Percentiles rank a stretch among this genome's conserved stretches.
Conservation (phyloP, 2,113 vertebrate species). For the Melospiza georgiana region DNA sequence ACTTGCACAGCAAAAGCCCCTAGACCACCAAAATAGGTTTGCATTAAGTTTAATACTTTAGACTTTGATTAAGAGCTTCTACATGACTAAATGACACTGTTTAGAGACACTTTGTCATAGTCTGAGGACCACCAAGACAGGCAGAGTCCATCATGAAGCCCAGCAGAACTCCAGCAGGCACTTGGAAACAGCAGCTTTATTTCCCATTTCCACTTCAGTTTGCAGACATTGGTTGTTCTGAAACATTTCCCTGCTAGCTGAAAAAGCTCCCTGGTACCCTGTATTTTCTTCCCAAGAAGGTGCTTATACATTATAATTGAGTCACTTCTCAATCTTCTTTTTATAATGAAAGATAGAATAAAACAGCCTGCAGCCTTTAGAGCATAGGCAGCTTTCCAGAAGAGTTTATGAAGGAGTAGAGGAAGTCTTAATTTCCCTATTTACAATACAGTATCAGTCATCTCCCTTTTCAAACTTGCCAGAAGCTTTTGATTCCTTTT, state of each 20-base stretch:
- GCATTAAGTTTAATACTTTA: neutral
- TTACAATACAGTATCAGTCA: neutral
- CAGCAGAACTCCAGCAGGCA: neutral
- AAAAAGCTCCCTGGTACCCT: neutral
- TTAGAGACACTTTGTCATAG: neutral
- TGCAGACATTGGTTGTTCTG: neutral
- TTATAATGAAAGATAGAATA: conserved; percentile 23
- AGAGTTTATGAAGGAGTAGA: conserved; percentile 18
- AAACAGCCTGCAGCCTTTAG: conserved; percentile 18
- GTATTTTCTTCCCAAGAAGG: conserved; percentile 11
- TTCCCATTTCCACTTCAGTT: neutral
- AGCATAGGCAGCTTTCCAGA: conserved; percentile 21
- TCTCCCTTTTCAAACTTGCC: neutral
- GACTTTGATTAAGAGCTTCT: neutral
- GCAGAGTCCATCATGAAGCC: neutral
- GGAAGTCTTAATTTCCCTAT: conserved; percentile 23
- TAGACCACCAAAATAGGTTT: neutral
- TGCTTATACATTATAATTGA: conserved; percentile 26
- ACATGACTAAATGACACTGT: neutral
- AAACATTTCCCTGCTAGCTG: neutral
- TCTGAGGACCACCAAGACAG: neutral
- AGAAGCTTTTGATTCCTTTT: conserved; percentile 13
- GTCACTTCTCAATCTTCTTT: conserved; percentile 28
- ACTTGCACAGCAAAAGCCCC: neutral
- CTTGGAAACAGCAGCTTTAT: neutral